Percentiles rank a stretch among this genome's conserved stretches.
phyloP scores from a whole-genome alignment of 2,888 invertebrate genomes.

The Anticlea derivata region DNA sequence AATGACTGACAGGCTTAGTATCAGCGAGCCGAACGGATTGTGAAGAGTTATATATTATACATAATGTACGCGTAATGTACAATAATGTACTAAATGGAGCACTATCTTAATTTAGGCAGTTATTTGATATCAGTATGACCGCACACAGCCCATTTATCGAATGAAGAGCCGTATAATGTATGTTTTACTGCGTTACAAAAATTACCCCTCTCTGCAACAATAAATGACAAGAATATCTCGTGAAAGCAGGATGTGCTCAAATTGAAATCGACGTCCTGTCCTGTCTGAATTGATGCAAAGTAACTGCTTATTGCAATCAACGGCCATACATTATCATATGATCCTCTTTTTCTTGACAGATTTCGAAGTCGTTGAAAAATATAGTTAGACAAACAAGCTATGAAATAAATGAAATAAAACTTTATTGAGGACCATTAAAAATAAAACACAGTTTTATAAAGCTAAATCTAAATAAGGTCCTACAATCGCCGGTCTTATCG shows the following conservation, averaged over 20 bases:
- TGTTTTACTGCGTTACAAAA: slow-evolving; percentile 38
- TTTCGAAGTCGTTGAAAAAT: too few species aligned
- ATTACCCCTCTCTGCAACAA: slow-evolving; percentile 40
- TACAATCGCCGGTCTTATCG: too few species aligned
- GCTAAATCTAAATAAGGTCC: too few species aligned
- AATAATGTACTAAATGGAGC: slow-evolving; percentile 12
- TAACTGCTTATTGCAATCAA: slow-evolving; percentile 78
- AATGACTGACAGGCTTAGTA: too few species aligned
- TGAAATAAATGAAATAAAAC: too few species aligned
- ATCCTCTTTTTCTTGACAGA: slow-evolving; percentile 63
- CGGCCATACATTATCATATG: slow-evolving; percentile 63
- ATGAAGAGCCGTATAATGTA: slow-evolving; percentile 18
- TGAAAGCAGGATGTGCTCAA: slow-evolving; percentile 79
- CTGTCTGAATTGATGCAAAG: slow-evolving; percentile 71
- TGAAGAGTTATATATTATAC: too few species aligned
- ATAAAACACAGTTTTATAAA: too few species aligned
- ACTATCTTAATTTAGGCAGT: slow-evolving; percentile 9
- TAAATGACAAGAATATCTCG: slow-evolving; percentile 65
- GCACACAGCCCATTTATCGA: slow-evolving; percentile 10
- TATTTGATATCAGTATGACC: slow-evolving; percentile 15
- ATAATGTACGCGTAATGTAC: too few species aligned
- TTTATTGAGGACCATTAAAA: too few species aligned
- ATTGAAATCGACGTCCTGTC: slow-evolving; percentile 78
- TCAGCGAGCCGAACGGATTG: too few species aligned
- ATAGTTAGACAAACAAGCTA: too few species aligned